Evolutionary conservation across 2,797 vertebrate species (phyloP), one percentile per base, ranked within the genome.

Genomic region (Melanotaenia maccullochi): DNA sequence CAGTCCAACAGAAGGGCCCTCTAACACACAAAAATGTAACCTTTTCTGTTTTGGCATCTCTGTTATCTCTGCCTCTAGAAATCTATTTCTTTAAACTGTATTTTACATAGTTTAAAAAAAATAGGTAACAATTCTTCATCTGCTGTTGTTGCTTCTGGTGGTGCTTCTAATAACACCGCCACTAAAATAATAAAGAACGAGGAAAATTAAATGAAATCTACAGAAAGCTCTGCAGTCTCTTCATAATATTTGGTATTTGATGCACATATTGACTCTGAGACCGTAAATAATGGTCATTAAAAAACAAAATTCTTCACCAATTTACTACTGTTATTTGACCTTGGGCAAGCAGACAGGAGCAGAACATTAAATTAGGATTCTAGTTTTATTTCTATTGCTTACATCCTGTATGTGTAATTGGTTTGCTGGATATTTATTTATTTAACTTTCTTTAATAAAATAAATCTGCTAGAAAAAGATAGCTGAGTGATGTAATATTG

Each of bases 1-100:
- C 74, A 64, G 70, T 59, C 52, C 61, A 40, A 28, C n/a, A 64
- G 73, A 68, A 70, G 30, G 22, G 12, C 52, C 40, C 59, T 64
- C 40, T 28, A 58, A 65, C 67, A 68, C 20, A 28, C 7, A 60
- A 30, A 64, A 58, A 52, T 30, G 32, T 35, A 68, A 9, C 25
- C 16, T 56, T 69, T 33, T 59, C 14, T 14, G 24, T 35, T 67
- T 67, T 35, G 36, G 56, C 28, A 47, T 65, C 44, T 59, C 16
- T 60, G 22, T 58, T 18, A 40, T 57, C 25, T 58, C 8, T 24
- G n/a, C 65, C 32, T 44, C 14, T 35, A 22, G 58, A 64, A 28
- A 54, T 60, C 8, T 9, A 3, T 60, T 65, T 59, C n/a, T 4
- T 51, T 7, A 20, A 52, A 9, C 40, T 14, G 1, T 49, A 9